phyloP scores from a whole-genome alignment of 2,888 invertebrate genomes.

The Sycophila texana region DNA sequence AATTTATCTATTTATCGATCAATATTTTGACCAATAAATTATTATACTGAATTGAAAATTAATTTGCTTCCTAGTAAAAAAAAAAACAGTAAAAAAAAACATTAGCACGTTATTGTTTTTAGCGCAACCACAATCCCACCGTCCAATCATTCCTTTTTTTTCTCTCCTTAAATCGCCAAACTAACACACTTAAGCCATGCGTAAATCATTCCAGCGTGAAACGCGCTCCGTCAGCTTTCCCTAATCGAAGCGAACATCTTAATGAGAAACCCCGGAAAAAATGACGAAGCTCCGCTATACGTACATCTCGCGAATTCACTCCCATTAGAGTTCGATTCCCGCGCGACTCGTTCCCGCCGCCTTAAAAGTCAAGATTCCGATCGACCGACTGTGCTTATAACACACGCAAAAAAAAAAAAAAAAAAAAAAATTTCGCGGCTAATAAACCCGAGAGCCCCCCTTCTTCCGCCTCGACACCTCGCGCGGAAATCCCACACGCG shows the following conservation, averaged over 20 bases:
- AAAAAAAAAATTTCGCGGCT: background rate
- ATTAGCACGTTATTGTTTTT: too few relatives aligned
- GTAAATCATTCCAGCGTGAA: too few relatives aligned
- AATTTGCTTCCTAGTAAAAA: too few relatives aligned
- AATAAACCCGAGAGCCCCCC: background rate
- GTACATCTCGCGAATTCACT: background rate
- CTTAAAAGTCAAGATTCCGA: conserved; percentile 11
- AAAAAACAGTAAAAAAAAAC: too few relatives aligned
- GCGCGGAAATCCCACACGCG: conserved; percentile 1
- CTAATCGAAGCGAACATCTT: conserved; percentile 17
- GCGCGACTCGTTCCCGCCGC: background rate
- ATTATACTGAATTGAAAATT: too few relatives aligned
- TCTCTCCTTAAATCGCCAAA: background rate
- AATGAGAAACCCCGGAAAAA: conserved; percentile 15
- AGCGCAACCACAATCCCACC: too few relatives aligned
- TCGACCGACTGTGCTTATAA: background rate
- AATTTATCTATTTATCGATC: too few relatives aligned
- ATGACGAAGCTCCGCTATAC: background rate
- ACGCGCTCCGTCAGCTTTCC: background rate
- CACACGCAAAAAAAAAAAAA: background rate
- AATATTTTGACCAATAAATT: too few relatives aligned
- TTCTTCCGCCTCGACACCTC: conserved; percentile 7
- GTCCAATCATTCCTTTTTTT: background rate
- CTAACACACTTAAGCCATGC: too few relatives aligned
- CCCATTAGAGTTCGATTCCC: background rate